Evolutionary conservation across 2,888 invertebrate species (phyloP), one percentile per base, ranked within the genome.

Genomic region (Epicampocera succincta): DNA sequence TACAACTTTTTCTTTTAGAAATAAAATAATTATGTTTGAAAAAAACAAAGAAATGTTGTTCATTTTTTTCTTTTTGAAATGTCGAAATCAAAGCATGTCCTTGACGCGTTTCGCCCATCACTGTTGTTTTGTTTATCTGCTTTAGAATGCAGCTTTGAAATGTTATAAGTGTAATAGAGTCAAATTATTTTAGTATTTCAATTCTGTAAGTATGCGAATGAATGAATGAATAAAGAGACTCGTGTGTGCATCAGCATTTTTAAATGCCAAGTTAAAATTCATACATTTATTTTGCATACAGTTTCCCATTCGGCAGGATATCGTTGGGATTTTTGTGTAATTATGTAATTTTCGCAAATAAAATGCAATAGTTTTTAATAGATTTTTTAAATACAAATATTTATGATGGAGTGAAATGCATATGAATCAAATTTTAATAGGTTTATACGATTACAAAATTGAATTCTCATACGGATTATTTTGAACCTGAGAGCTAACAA

Each of bases 161-260:
- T 63, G 8, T 48, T 56, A n/a, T 11, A 65, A 74, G 58, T 80
- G 38, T 52, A 75, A 52, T 50, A 60, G 63, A 80, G 69, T 74
- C 50, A 69, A 80, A 69, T 80, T 63, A 73, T 73, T 80, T 44
- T 60, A 65, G 69, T 25, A 80, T 74, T 74, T 80, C 58, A 69
- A 65, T 63, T 71, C 13, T 50, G 60, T 40, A 74, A 65, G 58
- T 78, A 73, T 73, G 44, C 12, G 12, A 21, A 15, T 52, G 38
- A 25, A 58, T 65, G 33, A 42, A 19, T 65, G 33, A 63, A 66
- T 21, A 15, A 19, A n/a, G 5, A 3, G 12, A 19, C 42, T 42
- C 33, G 50, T 44, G 68, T 61, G 40, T 66, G 74, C 42, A 19
- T 74, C 42, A n/a, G 61, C n/a, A 11, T 76, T 46, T 68, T 69